A percentile compares a stretch with the other conserved stretches of the same genome.
These are phyloP conservation scores for Pardalotus punctatus DNA, from an alignment of 2,113 vertebrate genomes.

Conservation along the genomic window DNA sequence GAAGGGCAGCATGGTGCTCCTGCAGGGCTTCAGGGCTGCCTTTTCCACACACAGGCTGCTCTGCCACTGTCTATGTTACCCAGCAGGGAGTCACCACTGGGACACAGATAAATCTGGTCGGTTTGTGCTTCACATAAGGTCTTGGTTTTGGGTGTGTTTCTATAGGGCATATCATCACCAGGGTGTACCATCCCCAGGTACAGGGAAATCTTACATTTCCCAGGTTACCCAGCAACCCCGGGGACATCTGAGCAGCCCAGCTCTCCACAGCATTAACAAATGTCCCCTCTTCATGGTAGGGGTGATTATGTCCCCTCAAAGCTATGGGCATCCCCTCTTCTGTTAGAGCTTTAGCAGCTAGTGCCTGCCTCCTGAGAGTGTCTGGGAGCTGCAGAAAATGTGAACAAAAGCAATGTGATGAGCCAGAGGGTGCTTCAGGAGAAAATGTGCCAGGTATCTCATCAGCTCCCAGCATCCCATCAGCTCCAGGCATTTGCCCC, in stretches of 20 bases:
- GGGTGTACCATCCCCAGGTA: neutral
- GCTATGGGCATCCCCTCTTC: neutral
- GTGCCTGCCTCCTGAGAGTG: neutral
- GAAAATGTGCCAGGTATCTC: neutral
- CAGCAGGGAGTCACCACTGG: neutral
- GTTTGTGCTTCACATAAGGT: neutral
- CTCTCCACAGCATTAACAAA: neutral
- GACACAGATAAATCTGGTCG: neutral
- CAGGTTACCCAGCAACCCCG: neutral
- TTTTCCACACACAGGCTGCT: neutral
- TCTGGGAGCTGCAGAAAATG: neutral
- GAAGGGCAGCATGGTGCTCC: neutral
- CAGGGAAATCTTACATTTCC: neutral
- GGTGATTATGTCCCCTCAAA: neutral
- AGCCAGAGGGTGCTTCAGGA: neutral
- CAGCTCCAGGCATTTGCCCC: neutral
- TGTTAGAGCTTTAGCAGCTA: neutral
- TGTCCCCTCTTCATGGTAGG: neutral
- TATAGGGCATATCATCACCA: neutral
- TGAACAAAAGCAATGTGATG: neutral
- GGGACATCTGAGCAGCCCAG: neutral
- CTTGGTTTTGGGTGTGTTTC: neutral
- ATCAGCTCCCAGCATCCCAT: neutral
- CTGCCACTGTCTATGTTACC: neutral
- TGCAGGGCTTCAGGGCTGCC: neutral